phyloP scores from a whole-genome alignment of 2,797 vertebrate genomes.

The Distichodus sexfasciatus region DNA sequence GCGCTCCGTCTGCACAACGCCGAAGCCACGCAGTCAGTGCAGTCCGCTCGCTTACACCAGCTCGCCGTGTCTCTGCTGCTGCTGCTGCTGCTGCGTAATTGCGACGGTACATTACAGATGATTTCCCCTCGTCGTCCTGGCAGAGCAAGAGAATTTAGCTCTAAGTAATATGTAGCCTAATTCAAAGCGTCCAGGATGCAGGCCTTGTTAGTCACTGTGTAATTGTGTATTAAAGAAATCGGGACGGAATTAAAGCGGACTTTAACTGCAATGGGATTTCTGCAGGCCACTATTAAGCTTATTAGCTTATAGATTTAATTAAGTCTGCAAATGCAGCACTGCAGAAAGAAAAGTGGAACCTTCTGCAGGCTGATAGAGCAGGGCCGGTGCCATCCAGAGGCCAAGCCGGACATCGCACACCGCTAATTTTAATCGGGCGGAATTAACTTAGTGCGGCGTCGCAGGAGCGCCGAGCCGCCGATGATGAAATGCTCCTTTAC shows the following conservation, averaged over 20 bases:
- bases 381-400: conserved; percentile 34
- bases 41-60: neutral
- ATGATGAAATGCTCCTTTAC: conserved; percentile 49
- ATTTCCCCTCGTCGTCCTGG: too few relatives aligned
- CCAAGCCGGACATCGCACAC: conserved; percentile 8
- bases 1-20: too few relatives aligned
- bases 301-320: conserved; percentile 55
- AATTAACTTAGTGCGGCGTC: conserved; percentile 36
- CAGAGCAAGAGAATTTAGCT: too few relatives aligned
- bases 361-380: conserved; percentile 43
- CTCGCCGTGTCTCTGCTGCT: too few relatives aligned
- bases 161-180: conserved; percentile 38
- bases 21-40: too few relatives aligned
- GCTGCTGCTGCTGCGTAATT: too few relatives aligned
- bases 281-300: conserved; percentile 43
- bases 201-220: conserved; percentile 42
- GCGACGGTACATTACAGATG: too few relatives aligned
- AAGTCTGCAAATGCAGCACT: conserved; percentile 46
- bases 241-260: conserved; percentile 51
- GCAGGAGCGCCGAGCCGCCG: conserved; percentile 20
- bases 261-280: conserved; percentile 43
- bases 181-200: conserved; percentile 51
- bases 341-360: conserved; percentile 40
- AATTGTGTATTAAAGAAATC: conserved; percentile 57
- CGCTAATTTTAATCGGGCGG: too few relatives aligned